Evolutionary conservation across 2,113 vertebrate species (phyloP), one percentile per base, ranked within the genome.

Genomic region (Oreotragus oreotragus): DNA sequence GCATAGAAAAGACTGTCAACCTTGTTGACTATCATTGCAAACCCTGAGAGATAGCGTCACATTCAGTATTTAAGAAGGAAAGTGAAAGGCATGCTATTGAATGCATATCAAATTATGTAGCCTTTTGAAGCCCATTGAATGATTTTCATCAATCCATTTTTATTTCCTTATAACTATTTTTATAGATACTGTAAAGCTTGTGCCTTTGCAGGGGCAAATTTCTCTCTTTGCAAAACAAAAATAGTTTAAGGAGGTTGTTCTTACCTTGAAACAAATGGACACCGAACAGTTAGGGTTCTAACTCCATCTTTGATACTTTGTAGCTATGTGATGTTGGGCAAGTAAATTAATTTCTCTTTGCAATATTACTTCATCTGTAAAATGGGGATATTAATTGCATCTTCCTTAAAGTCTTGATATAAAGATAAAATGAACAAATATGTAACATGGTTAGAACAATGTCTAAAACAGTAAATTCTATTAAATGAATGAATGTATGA

Each of bases 161-260:
- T 2, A 39, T 91, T 96, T 96, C 33, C 11, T 89, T n/a, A 33
- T 47, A 55, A 90, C 27, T 3, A 19, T 92, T 84, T 81, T 70
- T 23, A 43, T 79, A 70, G 91, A 23, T 2, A 84, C 33, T 45
- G 43, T n/a, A 73, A 47, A 84, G 36, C 12, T 3, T 55, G 64
- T 49, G 17, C 43, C 23, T 96, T 66, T 88, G 43, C 8, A 96
- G 77, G 58, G 30, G 21, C 13, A 3, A 88, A 25, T 49, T 93
- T 85, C 94, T 58, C 39, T 88, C 45, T 89, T 85, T 77, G 86
- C 27, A 62, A 93, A 94, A 45, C 81, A 84, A 90, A 94, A 92
- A 60, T 76, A 57, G 51, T 79, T 86, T 33, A 57, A 96, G 49
- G 43, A 91, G 15, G 7, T 89, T 91, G 39, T 33, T 89, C 17